Conservation (phyloP, 2,888 invertebrate species). For the Sturmia bella region DNA sequence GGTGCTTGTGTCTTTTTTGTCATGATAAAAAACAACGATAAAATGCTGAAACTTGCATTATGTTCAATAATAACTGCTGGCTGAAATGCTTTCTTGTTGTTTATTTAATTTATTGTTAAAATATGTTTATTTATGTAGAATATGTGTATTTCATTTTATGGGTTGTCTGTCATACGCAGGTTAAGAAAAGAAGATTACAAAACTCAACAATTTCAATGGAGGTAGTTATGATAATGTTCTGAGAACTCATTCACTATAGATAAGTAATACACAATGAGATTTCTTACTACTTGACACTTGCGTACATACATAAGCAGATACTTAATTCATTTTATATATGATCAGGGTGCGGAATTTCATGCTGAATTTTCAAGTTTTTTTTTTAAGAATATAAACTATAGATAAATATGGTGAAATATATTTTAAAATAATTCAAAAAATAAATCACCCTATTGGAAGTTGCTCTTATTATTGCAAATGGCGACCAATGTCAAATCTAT, state of each 20-base stretch:
- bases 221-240: not conserved
- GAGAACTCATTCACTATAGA: slow-evolving; percentile 8
- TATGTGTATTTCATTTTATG: slow-evolving; percentile 2
- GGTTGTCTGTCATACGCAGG: not conserved
- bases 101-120: slow-evolving; percentile 35
- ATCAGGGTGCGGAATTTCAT: no score
- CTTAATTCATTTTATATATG: no score
- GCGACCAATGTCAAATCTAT: no score
- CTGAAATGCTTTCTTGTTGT: slow-evolving; percentile 16
- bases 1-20: slow-evolving; percentile 22
- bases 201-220: not conserved
- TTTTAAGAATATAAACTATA: no score
- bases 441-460: no score
- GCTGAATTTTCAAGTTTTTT: no score
- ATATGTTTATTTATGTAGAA: slow-evolving; percentile 2
- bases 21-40: slow-evolving; percentile 3
- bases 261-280: no score
- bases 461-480: no score
- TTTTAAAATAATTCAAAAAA: no score
- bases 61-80: slow-evolving; percentile 35
- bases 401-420: no score
- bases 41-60: slow-evolving; percentile 10
- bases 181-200: slow-evolving; percentile 14
- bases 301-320: no score
- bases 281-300: no score